Percentiles rank a stretch among this genome's conserved stretches.
Conservation (phyloP, 2,113 vertebrate species). For the Deroptyus accipitrinus region DNA sequence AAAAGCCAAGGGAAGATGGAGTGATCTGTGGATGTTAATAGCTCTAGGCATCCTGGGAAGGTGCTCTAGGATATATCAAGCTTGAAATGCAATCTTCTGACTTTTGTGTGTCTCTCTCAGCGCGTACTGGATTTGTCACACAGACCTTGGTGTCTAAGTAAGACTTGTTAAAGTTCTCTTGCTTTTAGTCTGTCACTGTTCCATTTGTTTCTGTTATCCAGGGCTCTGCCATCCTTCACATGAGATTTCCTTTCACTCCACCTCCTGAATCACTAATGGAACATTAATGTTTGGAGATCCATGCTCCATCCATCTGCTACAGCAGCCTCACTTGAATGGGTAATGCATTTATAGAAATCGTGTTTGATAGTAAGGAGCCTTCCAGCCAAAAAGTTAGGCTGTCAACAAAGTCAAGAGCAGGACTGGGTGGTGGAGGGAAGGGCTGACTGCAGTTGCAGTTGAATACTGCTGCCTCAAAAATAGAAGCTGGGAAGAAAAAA, state of each 20-base stretch:
- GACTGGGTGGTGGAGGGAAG: conserved; percentile 38
- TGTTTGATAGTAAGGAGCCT: conserved; percentile 66
- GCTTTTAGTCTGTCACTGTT: conserved; percentile 71
- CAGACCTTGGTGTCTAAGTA: conserved; percentile 72
- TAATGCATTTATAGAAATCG: conserved; percentile 61
- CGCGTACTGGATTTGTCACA: conserved; percentile 67
- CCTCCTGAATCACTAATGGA: conserved; percentile 64
- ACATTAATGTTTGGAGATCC: conserved; percentile 58
- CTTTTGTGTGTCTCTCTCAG: conserved; percentile 60
- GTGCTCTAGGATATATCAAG: conserved; percentile 49
- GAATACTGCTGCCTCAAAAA: conserved; percentile 60
- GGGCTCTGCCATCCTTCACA: conserved; percentile 66
- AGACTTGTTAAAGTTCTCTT: conserved; percentile 72
- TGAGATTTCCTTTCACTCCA: conserved; percentile 66
- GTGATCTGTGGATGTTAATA: conserved; percentile 65
- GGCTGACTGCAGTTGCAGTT: conserved; percentile 49
- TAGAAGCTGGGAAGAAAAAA: conserved; percentile 11
- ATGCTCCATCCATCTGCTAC: conserved; percentile 57
- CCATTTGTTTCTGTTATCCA: conserved; percentile 63
- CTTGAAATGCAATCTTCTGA: conserved; percentile 69
- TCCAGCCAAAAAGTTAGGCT: conserved; percentile 68
- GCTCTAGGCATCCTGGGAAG: conserved; percentile 58
- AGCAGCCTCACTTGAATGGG: conserved; percentile 70
- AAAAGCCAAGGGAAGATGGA: conserved; percentile 70
- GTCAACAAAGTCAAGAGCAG: conserved; percentile 47